Evolutionary conservation across 2,888 invertebrate genomes (phyloP).

Genomic region (Amiota mariae): DNA sequence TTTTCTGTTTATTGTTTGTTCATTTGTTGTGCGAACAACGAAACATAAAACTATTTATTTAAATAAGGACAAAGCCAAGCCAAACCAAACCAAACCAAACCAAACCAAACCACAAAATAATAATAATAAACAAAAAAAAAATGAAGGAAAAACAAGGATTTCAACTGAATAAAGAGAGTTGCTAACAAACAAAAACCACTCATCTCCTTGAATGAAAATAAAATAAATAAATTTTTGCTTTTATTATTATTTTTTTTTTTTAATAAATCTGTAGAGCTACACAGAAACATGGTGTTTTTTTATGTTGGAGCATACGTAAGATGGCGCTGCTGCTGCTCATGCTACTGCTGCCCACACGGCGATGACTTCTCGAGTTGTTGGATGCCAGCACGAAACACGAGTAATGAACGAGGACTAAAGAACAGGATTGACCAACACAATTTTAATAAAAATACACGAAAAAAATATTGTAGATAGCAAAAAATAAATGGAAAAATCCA

Average conservation of each 20-base stretch:
- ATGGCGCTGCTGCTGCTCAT: slow-evolving; percentile 49
- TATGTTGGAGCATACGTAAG: slow-evolving; percentile 48
- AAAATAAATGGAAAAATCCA: slow-evolving; percentile 39
- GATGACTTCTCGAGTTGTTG: not conserved
- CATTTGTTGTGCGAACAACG: slow-evolving; percentile 10
- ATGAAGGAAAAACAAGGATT: not conserved
- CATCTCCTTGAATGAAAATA: not conserved
- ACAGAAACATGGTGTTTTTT: slow-evolving; percentile 25
- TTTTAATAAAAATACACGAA: too few species aligned
- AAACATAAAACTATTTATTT: slow-evolving; percentile 38
- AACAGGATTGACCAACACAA: too few species aligned
- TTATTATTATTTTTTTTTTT: slow-evolving; percentile 9
- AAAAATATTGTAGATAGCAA: too few species aligned
- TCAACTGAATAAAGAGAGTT: not conserved
- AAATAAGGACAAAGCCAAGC: slow-evolving; percentile 49
- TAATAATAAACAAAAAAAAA: not conserved
- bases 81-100: not conserved
- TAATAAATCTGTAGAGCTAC: not conserved
- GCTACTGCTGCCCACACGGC: slow-evolving; percentile 41
- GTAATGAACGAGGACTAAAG: too few species aligned
- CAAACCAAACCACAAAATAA: not conserved
- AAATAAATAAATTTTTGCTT: slow-evolving; percentile 2
- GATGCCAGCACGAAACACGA: slow-evolving; percentile 40
- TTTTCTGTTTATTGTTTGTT: not conserved
- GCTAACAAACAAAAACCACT: too few species aligned